Base-by-base conservation (phyloP, 1,140 invertebrate species). In the Euwallacea similis region DNA sequence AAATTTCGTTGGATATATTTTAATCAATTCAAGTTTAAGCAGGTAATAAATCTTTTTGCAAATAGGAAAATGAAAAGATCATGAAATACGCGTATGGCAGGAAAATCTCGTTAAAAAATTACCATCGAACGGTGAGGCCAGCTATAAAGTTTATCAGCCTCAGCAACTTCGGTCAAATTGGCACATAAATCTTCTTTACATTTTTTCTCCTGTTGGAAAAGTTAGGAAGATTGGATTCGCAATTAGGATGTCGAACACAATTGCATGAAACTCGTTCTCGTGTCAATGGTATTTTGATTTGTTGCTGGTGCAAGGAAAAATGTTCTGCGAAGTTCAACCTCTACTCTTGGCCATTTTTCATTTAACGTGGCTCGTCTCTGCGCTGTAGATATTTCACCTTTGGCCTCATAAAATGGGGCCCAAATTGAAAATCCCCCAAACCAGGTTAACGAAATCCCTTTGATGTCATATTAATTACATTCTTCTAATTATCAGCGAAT, bases 111-210 rank as follows among this genome's bases (percentile, higher is more conserved):
- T 65, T 65, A 65, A 41, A 55, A 65, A 65, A 65, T 65, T 65
- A 42, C 63, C 50, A 42, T 65, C 15, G 42, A 42, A 65, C 53
- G 11, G 63, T 50, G 47, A 54, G 41, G 47, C 63, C 63, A 53
- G 47, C 50, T 46, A 65, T 65, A 65, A 43, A 53, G 63, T 54
- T 65, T 65, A 65, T 65, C 50, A 21, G 63, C 63, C 44, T 65
- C 63, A 55, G 63, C n/a, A 50, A 65, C 63, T 65, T 65, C 50
- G 54, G 63, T 43, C 63, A 65, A 65, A 65, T 65, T 65, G 63
- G 8, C 50, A 50, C 63, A 65, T 65, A 65, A 65, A 65, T 65
- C 63, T 65, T 65, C 54, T 65, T 54, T 65, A 15, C 42, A 41
- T 21, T 63, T 63, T 59, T 59, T 59, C 42, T 59, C 33, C 59